phyloP scores from a whole-genome alignment of 1,140 invertebrate genomes.

The Drosophila busckii region DNA sequence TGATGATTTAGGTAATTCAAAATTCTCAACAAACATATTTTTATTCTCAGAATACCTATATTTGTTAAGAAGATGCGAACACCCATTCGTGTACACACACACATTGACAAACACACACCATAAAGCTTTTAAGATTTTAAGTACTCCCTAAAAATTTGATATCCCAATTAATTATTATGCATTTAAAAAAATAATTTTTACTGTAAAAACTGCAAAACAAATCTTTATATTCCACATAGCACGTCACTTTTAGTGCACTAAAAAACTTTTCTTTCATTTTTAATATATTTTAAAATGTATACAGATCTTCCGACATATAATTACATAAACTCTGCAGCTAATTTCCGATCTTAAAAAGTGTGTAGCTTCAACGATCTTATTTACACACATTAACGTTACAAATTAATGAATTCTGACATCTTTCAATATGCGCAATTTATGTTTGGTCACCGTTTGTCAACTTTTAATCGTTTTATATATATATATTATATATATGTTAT shows the following conservation, averaged over 20 bases:
- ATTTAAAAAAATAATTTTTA: too few species aligned
- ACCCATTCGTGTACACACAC: constrained; percentile 24
- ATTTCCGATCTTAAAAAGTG: constrained; percentile 24
- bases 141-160: too few species aligned
- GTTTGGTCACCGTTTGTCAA: constrained; percentile 56
- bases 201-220: constrained; percentile 28
- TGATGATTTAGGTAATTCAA: constrained; percentile 85
- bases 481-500: constrained; percentile 2
- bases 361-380: constrained; percentile 17
- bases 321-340: constrained; percentile 18
- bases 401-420: constrained; percentile 38
- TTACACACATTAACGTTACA: constrained; percentile 1
- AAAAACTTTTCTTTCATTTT: constrained; percentile 22
- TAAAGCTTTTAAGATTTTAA: too few species aligned
- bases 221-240: constrained; percentile 11
- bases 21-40: constrained; percentile 38
- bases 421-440: constrained; percentile 53
- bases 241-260: constrained; percentile 40
- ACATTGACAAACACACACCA: constrained; percentile 24
- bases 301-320: constrained; percentile 24
- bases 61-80: too few species aligned
- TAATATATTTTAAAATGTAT: constrained; percentile 29
- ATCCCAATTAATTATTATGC: too few species aligned
- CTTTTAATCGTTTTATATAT: neutral
- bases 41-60: constrained; percentile 18